Evolutionary conservation across 2,888 invertebrate genomes (phyloP), one percentile per base, ranked within the genome.

Genomic region (Mallateleia sp.): DNA sequence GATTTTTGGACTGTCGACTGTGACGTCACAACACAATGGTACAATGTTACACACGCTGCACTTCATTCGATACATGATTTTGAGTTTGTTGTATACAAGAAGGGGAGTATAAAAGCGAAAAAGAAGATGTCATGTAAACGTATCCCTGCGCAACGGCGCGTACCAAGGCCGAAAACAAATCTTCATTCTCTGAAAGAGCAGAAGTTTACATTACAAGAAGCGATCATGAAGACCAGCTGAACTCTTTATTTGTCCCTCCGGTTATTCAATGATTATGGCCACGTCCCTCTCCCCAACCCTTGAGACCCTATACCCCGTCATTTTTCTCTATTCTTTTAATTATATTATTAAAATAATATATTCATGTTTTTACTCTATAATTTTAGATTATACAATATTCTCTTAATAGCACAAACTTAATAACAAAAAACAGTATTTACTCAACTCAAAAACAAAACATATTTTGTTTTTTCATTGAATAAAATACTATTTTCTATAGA

Each of bases 1-100:
- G 90, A 89, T 88, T 89, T 79, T 88, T 89, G 91, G 93, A 94
- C 93, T 91, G 91, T 91, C 90, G 93, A 94, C 93, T 90, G 92
- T 90, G 92, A 92, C 91, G 89, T 90, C 89, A 92, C 91, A 93
- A 92, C 85, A 87, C 84, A 67, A 90, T 88, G 87, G 88, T 88
- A 84, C 64, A 89, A 87, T 88, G 85, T 87, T 88, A 91, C 85
- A 89, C 89, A 91, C 84, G 89, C 87, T 88, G 72, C 83, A 92
- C 87, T 77, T 88, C 89, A 91, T 90, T 64, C 81, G 89, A 88
- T 87, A 85, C 74, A 89, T 85, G 83, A 78, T 89, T 90, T 66
- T 83, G 84, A 90, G 88, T 85, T 85, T 89, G 90, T 88, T 77
- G 87, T 20, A 77, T 47, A 34, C 24, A 24, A 47, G 42, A 77